Evolutionary conservation across 2,797 vertebrate species (phyloP), one percentile per base, ranked within the genome.

Genomic region (Neomorphus geoffroyi): DNA sequence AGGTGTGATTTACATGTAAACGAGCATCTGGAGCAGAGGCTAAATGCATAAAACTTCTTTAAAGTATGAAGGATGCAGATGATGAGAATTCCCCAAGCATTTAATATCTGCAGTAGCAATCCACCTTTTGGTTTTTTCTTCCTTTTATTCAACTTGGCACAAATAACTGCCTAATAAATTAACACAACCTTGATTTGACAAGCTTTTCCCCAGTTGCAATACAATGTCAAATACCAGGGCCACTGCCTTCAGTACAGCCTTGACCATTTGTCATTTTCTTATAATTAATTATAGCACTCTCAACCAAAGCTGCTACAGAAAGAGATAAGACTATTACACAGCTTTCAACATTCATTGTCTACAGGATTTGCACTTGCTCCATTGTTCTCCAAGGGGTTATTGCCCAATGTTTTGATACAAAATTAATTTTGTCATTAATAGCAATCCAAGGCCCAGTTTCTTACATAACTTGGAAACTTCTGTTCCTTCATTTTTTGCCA

Each of bases 241-340:
- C 87, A 75, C 35, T 88, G 88, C 77, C 81, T 67, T 74, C 83
- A 92, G 95, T 87, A 79, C 11, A 89, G 79, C 54, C 93, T 89
- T 93, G 92, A 94, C 94, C 86, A 78, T 94, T 96, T 93, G 90
- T 97, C 96, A 96, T 88, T 86, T 88, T 18, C 72, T 51, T 45
- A 17, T 92, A 97, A 97, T 97, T 97, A 97, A 97, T 95, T 94
- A 97, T 67, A 80, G 94, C 62, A 80, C 93, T 87, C 87, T 93
- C 93, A 89, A 79, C 26, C 72, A 65, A 93, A 79, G 86, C 73
- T 58, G 90, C 81, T 90, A 94, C 39, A 71, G 75, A 48, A 80
- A 94, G 48, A 69, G 91, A 88, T 96, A 96, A 93, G 79, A 54
- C 71, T 90, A 95, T 93, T 93, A 79, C 78, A 71, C 13, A 93